A percentile compares a stretch with the other conserved stretches of the same genome.
Evolutionary conservation across 2,888 invertebrate genomes (phyloP).

Genomic region (Synergus laeviventris): DNA sequence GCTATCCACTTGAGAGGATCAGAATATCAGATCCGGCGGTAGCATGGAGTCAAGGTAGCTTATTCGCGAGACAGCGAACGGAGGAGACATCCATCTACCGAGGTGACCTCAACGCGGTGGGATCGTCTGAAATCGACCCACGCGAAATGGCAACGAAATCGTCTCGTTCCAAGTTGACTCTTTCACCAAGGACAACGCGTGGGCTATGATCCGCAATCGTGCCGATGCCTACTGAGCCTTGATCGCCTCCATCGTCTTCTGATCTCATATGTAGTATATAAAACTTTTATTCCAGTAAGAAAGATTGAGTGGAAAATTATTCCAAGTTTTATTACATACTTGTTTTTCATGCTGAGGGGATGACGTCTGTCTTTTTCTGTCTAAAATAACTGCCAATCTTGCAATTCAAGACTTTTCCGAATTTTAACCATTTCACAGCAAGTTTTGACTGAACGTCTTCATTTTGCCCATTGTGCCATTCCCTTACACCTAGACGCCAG

Average conservation of each 20-base stretch:
- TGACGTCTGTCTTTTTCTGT: no score
- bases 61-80: slow-evolving; percentile 38
- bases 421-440: no score
- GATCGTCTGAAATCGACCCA: slow-evolving; percentile 49
- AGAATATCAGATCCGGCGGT: slow-evolving; percentile 49
- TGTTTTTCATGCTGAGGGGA: no score
- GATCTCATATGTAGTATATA: not conserved
- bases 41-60: slow-evolving; percentile 47
- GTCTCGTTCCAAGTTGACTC: slow-evolving; percentile 45
- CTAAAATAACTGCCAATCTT: no score
- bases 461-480: no score
- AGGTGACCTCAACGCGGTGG: slow-evolving; percentile 50
- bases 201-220: slow-evolving; percentile 44
- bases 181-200: slow-evolving; percentile 51
- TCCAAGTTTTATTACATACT: not conserved
- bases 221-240: not conserved
- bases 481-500: no score
- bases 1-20: slow-evolving; percentile 45
- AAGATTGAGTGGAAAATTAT: not conserved
- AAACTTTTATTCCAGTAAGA: not conserved
- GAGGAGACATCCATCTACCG: slow-evolving; percentile 52
- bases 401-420: no score
- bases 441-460: no score
- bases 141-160: slow-evolving; percentile 49
- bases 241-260: slow-evolving; percentile 22